These are phyloP conservation scores for Drosophila repleta DNA, from an alignment of 1,140 invertebrate species.

Conservation along the genomic window DNA sequence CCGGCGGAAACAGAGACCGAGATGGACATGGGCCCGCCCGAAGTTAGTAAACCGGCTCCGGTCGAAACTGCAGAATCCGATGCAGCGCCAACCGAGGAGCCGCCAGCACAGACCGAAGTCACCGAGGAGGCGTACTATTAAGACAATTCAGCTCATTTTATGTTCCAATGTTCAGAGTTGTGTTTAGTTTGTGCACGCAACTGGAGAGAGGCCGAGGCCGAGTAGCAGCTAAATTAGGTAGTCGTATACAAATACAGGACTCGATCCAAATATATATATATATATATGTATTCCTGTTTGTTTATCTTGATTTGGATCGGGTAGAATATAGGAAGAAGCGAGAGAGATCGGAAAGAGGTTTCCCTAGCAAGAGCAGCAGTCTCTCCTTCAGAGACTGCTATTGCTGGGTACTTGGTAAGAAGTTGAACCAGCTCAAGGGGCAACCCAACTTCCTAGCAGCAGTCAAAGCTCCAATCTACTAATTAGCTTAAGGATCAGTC, in stretches of 20 bases:
- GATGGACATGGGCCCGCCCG: slow-evolving; percentile 18
- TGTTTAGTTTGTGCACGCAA: slow-evolving; percentile 12
- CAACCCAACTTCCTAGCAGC: no score
- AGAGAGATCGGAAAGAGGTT: no score
- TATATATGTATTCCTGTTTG: no score
- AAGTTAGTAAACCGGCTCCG: neutral
- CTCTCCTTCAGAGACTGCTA: no score
- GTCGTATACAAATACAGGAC: slow-evolving; percentile 18
- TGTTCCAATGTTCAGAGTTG: slow-evolving; percentile 17
- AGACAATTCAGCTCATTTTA: slow-evolving; percentile 31
- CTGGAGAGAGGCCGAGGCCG: slow-evolving; percentile 5
- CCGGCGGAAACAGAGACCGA: slow-evolving; percentile 38
- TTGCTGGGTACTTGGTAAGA: no score
- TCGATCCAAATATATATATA: neutral
- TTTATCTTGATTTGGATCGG: no score
- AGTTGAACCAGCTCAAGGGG: no score
- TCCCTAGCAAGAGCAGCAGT: no score
- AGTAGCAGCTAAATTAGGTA: slow-evolving; percentile 30
- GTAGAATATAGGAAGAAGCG: no score
- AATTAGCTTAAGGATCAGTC: no score
- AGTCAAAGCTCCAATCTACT: no score
- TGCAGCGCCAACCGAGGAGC: slow-evolving; percentile 26
- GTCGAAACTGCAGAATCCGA: neutral
- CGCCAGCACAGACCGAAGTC: slow-evolving; percentile 49
- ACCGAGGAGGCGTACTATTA: slow-evolving; percentile 66